phyloP scores from a whole-genome alignment of 2,113 vertebrate species.

The Conger conger region DNA sequence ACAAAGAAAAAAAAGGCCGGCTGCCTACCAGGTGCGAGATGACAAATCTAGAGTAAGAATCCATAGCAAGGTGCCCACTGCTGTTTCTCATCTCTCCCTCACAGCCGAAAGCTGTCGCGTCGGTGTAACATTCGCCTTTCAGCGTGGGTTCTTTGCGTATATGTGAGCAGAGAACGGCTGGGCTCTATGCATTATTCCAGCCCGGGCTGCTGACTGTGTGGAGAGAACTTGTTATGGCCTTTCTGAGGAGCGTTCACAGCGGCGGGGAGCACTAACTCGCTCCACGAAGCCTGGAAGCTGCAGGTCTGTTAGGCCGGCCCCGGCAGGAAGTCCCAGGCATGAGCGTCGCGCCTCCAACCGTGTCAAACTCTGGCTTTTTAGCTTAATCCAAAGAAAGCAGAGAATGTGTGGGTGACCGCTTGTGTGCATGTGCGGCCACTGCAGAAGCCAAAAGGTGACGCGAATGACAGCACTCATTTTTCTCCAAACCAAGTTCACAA shows the following conservation, averaged over 20 bases:
- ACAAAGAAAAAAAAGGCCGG: not conserved
- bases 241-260: not conserved
- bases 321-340: not conserved
- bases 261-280: not conserved
- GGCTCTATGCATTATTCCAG: not conserved
- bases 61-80: not conserved
- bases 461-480: not conserved
- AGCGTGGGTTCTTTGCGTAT: not conserved
- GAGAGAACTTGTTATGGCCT: not conserved
- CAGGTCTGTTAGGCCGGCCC: not conserved
- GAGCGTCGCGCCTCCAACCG: not conserved
- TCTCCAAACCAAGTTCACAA: not conserved
- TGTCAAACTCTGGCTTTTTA: not conserved
- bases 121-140: not conserved
- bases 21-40: not conserved
- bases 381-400: not conserved
- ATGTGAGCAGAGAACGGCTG: not conserved
- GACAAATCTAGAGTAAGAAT: not conserved
- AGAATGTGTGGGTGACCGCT: not conserved
- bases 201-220: not conserved
- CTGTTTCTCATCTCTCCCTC: not conserved
- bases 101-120: not conserved
- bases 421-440: not conserved
- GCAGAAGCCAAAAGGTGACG: no score
- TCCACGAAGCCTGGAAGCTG: not conserved